Conservation (phyloP, 2,113 vertebrate species). For the Mormyrus iriodes region DNA sequence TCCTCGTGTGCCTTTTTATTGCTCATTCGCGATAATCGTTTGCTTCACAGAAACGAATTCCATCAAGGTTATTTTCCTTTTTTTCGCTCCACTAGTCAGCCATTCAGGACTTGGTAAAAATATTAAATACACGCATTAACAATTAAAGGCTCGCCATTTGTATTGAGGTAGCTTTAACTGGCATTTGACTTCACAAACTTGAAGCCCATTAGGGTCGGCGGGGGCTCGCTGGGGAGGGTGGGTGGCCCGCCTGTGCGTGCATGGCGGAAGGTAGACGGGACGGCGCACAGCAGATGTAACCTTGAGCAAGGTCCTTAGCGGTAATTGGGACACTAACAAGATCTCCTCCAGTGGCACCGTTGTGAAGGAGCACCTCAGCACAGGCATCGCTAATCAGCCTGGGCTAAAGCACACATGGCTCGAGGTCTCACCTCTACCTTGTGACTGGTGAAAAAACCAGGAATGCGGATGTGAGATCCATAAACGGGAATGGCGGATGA, state of each 20-base stretch:
- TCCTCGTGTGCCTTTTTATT: neutral
- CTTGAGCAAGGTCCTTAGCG: constrained; percentile 10
- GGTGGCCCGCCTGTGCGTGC: neutral
- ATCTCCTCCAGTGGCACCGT: neutral
- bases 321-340: constrained; percentile 5
- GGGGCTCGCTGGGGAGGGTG: neutral
- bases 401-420: neutral
- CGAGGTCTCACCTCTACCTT: neutral
- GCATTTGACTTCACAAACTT: neutral
- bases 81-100: neutral
- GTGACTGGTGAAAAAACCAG: neutral
- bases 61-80: neutral
- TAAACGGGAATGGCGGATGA: neutral
- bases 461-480: neutral
- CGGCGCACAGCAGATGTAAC: neutral
- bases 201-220: neutral
- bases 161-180: neutral
- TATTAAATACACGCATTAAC: constrained; percentile 4
- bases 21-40: neutral
- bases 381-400: neutral
- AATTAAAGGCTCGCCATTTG: constrained; percentile 2
- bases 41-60: constrained; percentile 1
- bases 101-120: neutral
- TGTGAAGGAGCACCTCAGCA: neutral
- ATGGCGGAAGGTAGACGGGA: no score